phyloP scores from a whole-genome alignment of 1,140 invertebrate species.

The Bombus waltoni region DNA sequence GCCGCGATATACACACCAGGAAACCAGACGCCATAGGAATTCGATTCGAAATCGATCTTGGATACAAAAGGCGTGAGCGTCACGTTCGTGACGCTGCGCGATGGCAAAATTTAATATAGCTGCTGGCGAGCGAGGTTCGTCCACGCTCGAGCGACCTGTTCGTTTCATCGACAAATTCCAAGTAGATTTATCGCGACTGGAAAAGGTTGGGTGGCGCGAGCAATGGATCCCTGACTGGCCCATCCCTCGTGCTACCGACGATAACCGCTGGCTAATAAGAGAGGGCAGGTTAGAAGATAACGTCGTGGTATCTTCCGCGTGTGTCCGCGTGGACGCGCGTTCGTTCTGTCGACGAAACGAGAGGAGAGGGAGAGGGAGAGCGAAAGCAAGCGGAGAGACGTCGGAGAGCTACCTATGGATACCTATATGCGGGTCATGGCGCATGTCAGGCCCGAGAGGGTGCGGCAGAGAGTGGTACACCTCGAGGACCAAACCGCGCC shows the following conservation, averaged over 20 bases:
- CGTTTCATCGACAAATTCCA: conserved; percentile 44
- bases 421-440: conserved; percentile 74
- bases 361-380: background rate
- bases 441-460: conserved; percentile 76
- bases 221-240: conserved; percentile 2
- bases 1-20: too few species aligned
- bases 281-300: background rate
- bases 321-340: background rate
- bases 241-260: background rate
- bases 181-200: conserved; percentile 10
- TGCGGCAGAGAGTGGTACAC: conserved; percentile 68
- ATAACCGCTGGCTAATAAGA: background rate
- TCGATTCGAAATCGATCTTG: background rate
- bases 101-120: conserved; percentile 45
- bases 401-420: conserved; percentile 42
- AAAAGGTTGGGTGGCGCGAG: background rate
- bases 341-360: background rate
- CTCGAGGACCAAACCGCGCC: conserved; percentile 57
- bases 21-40: background rate
- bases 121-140: background rate
- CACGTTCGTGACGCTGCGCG: background rate
- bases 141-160: background rate
- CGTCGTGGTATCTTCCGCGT: background rate
- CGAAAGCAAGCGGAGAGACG: background rate
- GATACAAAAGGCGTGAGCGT: background rate